phyloP scores from a whole-genome alignment of 2,113 vertebrate species.

The Vidua macroura region DNA sequence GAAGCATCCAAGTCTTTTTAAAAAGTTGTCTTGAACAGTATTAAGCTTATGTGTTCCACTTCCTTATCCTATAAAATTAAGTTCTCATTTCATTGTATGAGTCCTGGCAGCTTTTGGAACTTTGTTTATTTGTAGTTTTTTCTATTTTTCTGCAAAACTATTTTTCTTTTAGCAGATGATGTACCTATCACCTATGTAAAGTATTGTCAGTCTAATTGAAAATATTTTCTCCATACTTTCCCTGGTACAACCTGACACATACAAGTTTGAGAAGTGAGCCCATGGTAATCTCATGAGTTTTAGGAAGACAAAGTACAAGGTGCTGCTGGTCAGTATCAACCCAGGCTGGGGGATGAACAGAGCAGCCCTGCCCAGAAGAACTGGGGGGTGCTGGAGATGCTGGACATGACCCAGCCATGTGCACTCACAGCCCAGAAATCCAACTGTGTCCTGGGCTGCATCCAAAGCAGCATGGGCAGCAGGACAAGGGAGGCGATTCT shows the following conservation, averaged over 20 bases:
- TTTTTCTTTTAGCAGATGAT: neutral
- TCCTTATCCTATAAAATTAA: neutral
- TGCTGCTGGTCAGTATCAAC: neutral
- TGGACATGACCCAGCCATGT: neutral
- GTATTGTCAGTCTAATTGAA: neutral
- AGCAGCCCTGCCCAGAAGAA: neutral
- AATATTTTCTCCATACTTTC: neutral
- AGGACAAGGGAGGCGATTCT: neutral
- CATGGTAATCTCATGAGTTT: neutral
- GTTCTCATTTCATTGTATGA: neutral
- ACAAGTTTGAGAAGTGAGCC: neutral
- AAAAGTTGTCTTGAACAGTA: neutral
- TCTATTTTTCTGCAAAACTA: neutral
- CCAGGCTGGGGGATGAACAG: neutral
- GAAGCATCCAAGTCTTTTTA: neutral
- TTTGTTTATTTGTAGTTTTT: neutral
- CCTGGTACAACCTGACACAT: neutral
- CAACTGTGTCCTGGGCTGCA: accelerated
- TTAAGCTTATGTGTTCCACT: neutral
- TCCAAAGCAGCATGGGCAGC: accelerated
- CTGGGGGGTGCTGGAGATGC: neutral
- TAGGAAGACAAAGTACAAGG: neutral
- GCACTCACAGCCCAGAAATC: neutral
- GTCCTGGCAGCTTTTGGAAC: neutral
- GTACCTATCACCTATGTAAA: neutral